These are phyloP conservation scores for Tetragnatha versicolor DNA, from an alignment of 1,140 invertebrate species.

Conservation along the genomic window DNA sequence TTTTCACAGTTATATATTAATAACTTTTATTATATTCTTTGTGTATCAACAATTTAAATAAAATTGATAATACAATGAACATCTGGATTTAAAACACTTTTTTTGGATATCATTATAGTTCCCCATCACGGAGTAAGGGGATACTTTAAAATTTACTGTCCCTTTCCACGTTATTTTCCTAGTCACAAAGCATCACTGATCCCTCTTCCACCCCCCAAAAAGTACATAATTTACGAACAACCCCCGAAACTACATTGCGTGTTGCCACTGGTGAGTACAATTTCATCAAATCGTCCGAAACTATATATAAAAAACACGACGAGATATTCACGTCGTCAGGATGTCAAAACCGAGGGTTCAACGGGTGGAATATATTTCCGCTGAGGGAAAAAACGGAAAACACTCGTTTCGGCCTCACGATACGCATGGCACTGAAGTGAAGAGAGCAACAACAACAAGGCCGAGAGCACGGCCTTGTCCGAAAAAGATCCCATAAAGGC, in stretches of 20 bases:
- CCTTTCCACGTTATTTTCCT: too few species aligned
- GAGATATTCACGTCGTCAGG: background rate
- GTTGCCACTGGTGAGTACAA: constrained; percentile 2
- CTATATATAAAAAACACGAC: background rate
- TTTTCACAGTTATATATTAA: too few species aligned
- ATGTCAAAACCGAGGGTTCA: constrained; percentile 11
- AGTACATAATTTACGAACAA: too few species aligned
- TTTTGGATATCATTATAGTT: too few species aligned
- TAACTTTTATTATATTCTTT: too few species aligned
- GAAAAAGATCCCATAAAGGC: constrained; percentile 1
- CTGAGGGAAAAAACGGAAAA: background rate
- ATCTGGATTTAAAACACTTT: too few species aligned
- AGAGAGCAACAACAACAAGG: constrained; percentile 19
- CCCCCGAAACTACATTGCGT: constrained; percentile 2
- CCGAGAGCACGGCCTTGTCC: constrained; percentile 15
- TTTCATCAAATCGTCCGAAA: background rate
- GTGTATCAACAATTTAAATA: too few species aligned
- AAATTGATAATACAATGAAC: too few species aligned
- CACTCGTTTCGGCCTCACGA: background rate
- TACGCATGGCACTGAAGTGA: background rate
- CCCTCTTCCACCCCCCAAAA: too few species aligned
- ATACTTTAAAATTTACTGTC: too few species aligned
- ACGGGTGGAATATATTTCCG: constrained; percentile 8
- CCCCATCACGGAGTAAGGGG: too few species aligned
- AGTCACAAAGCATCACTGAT: too few species aligned